Conservation (phyloP, 2,113 vertebrate species). For the Arothron firmamentum region DNA sequence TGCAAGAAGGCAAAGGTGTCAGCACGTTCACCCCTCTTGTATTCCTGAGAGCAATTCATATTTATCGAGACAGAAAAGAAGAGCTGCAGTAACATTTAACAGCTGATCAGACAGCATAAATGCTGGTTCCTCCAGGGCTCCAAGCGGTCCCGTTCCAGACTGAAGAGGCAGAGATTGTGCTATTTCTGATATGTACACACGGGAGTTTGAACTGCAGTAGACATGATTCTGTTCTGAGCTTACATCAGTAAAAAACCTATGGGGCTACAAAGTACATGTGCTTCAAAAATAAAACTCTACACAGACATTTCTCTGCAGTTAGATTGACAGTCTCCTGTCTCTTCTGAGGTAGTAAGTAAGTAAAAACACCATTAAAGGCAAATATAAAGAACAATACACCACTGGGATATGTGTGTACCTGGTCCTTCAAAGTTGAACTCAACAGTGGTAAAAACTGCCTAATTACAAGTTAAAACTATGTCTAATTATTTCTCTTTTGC, state of each 20-base stretch:
- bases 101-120: no score
- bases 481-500: conserved; percentile 48
- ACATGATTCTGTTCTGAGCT: conserved; percentile 34
- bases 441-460: conserved; percentile 42
- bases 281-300: conserved; percentile 61
- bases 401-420: conserved; percentile 21
- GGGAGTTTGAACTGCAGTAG: conserved; percentile 4
- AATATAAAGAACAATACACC: conserved; percentile 47
- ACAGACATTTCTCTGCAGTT: conserved; percentile 61
- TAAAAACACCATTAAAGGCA: conserved; percentile 62
- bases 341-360: conserved; percentile 74
- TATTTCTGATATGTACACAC: no score
- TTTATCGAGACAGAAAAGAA: no score
- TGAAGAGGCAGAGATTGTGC: conserved; percentile 20
- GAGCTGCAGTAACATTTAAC: no score
- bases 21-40: no score
- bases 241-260: conserved; percentile 46
- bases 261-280: conserved; percentile 60
- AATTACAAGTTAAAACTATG: conserved; percentile 49
- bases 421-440: conserved; percentile 36
- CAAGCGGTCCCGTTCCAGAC: conserved; percentile 29
- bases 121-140: no score
- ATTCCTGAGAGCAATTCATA: not conserved
- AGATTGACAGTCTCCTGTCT: conserved; percentile 55
- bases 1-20: no score